Conservation (phyloP, 2,113 vertebrate species). For the Turdus rufiventris region DNA sequence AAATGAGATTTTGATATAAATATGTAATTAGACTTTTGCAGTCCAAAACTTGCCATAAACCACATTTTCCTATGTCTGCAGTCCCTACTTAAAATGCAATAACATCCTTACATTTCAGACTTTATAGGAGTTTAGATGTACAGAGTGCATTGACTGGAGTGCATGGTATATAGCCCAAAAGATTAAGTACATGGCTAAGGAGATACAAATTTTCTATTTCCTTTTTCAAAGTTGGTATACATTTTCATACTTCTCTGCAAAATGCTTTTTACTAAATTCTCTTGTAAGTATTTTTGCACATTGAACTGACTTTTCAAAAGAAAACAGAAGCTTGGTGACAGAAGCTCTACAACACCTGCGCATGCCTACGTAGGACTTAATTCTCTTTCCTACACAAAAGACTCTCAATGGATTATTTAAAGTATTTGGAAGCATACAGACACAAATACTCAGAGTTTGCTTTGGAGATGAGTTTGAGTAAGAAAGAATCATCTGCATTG, state of each 20-base stretch:
- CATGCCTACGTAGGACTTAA: not conserved
- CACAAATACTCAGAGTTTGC: not conserved
- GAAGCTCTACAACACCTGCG: not conserved
- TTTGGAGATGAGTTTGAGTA: not conserved
- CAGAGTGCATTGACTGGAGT: not conserved
- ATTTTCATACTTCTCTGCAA: not conserved
- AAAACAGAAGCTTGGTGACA: not conserved
- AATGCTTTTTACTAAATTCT: constrained; percentile 3
- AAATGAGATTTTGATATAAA: constrained; percentile 9
- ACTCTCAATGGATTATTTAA: not conserved
- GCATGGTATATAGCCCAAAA: not conserved
- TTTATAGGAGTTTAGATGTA: not conserved
- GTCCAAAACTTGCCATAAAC: not conserved
- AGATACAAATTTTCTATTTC: not conserved
- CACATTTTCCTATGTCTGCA: not conserved
- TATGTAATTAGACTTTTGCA: constrained; percentile 8
- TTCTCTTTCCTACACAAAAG: not conserved
- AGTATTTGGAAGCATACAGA: not conserved
- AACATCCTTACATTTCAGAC: not conserved
- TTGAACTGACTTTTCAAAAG: not conserved
- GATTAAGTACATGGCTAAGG: not conserved
- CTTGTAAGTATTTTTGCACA: not conserved
- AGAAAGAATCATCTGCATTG: not conserved
- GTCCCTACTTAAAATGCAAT: not conserved
- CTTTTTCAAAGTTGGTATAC: not conserved